A percentile compares a stretch with the other conserved stretches of the same genome.
These are phyloP conservation scores for Oscheius sp. DNA, from an alignment of 2,888 invertebrate genomes.

Conservation along the genomic window DNA sequence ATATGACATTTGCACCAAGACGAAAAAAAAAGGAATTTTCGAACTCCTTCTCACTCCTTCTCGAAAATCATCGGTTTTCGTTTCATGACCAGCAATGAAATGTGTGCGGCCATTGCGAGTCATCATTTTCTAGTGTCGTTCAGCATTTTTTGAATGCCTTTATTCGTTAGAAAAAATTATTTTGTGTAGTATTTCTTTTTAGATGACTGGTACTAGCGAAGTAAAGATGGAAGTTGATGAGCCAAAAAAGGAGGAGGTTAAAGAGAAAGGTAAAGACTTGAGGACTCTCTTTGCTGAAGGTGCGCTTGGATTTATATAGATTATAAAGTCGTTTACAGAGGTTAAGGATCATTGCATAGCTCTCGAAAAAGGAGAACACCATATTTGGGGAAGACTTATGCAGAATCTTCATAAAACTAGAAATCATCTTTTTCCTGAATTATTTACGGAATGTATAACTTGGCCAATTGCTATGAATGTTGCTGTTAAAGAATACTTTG, in stretches of 20 bases:
- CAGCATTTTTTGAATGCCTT: no score
- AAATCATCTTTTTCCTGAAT: slow-evolving; percentile 49
- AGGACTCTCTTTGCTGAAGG: slow-evolving; percentile 54
- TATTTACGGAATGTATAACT: neutral
- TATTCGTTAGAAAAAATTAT: neutral
- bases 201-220: slow-evolving; percentile 14
- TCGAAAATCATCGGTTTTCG: no score
- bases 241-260: slow-evolving; percentile 35
- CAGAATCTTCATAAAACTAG: slow-evolving; percentile 62
- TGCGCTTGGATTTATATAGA: slow-evolving; percentile 11
- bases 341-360: slow-evolving; percentile 46
- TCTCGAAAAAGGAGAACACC: slow-evolving; percentile 61
- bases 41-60: no score
- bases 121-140: no score
- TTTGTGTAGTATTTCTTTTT: neutral
- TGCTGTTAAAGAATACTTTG: neutral
- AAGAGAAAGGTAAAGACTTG: slow-evolving; percentile 42
- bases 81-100: no score
- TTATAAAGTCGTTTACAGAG: slow-evolving; percentile 29
- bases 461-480: slow-evolving; percentile 7
- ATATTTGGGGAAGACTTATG: slow-evolving; percentile 58
- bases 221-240: slow-evolving; percentile 64
- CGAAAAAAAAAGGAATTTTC: no score
- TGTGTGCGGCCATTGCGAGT: no score
- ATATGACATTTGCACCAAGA: no score